Base-by-base conservation (phyloP, 2,888 invertebrate species). In the Protophormia terraenovae region DNA sequence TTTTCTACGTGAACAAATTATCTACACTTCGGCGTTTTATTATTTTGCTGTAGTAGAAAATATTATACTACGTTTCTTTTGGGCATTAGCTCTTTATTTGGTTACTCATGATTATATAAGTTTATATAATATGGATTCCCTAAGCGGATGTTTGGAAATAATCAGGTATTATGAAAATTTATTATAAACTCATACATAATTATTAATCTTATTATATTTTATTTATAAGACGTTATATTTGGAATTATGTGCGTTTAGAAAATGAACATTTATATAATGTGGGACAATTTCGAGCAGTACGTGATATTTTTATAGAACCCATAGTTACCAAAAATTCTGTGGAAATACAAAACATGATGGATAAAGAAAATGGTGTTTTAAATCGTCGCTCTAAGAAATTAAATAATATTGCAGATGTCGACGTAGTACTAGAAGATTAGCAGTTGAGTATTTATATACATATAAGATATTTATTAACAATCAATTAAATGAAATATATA, bases 201-300 rank as follows among this genome's bases (percentile, higher is more conserved):
- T 1, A 19, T 47, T 16, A 47, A 10, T 8, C 2, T 19, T 47
- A 47, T 8, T 45, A 6, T 4, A 35, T 6, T 35, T 35, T 1
- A 22, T 53, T 90, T 62, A 75, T 16, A 91, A 96, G 97, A 91
- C 95, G 99, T 80, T 99, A 99, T 93, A 95, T 99, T 58, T 99
- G 99, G 99, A 99, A 99, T 93, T 99, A 97, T 93, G 98, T 99
- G 94, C 98, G 99, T 0, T 93, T 99, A 89, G 99, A 99, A 93
- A 99, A 99, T 93, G 99, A 99, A 91, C 99, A 99, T 92, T 93
- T 99, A 62, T 99, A 99, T 93, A 99, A 99, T 93, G 99, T 98
- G 93, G 99, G 99, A 91, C 96, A 96, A 93, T 99, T 99, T 94
- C 94, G 99, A 89, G 99, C 99, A 2, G 99, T 99, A 0, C 94